Percentiles rank a stretch among this genome's conserved stretches.
Conservation (phyloP, 2,888 invertebrate species). For the Drosophila rubida region DNA sequence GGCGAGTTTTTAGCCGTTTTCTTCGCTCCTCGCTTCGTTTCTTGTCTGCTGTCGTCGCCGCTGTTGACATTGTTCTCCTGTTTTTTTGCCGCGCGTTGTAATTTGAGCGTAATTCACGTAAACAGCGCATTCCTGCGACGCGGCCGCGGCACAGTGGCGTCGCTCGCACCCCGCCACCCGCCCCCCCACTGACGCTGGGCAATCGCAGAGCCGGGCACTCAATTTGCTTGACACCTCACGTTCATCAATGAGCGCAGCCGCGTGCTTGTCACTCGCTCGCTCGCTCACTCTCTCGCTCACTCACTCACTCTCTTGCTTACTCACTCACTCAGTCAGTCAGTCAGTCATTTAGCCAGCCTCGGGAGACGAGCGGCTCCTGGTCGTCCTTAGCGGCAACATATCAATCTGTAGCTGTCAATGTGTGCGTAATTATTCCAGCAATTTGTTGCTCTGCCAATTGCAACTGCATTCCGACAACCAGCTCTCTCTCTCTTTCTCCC, state of each 20-base stretch:
- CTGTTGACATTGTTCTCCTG: not conserved
- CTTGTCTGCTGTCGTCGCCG: not conserved
- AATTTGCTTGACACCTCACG: constrained; percentile 84
- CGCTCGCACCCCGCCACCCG: not conserved
- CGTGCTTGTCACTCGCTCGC: constrained; percentile 50
- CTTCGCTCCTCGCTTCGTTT: not conserved
- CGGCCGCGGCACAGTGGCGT: constrained; percentile 37
- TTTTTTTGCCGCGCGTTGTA: constrained; percentile 51
- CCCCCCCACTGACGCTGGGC: too few relatives aligned
- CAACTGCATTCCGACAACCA: constrained; percentile 68
- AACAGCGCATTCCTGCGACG: constrained; percentile 71
- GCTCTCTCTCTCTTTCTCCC: not conserved
- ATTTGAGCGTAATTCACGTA: constrained; percentile 82
- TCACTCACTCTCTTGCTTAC: constrained; percentile 30
- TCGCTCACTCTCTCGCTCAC: constrained; percentile 26
- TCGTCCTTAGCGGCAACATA: constrained; percentile 55
- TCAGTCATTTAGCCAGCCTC: constrained; percentile 46
- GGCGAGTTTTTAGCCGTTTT: constrained; percentile 31
- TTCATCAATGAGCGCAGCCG: constrained; percentile 82
- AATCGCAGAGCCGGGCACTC: constrained; percentile 69
- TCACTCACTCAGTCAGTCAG: constrained; percentile 9
- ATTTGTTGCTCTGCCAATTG: constrained; percentile 83
- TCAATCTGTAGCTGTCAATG: constrained; percentile 80
- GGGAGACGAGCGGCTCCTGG: constrained; percentile 19
- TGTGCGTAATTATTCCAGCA: constrained; percentile 84